Evolutionary conservation across 2,888 invertebrate species (phyloP).

Genomic region (Melipona beecheii): DNA sequence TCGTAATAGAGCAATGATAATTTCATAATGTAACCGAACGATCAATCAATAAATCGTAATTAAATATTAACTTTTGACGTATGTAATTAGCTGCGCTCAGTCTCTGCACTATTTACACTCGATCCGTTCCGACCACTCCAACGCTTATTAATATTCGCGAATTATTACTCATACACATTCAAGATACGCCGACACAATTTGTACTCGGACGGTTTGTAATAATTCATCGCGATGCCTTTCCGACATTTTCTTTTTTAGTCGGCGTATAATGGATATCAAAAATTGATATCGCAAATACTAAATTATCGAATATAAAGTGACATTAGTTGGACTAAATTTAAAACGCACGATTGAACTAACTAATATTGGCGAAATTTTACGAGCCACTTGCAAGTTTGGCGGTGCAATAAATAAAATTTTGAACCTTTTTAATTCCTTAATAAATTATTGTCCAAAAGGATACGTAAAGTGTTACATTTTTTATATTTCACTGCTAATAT

Average conservation of each 20-base stretch:
- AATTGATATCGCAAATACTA: background rate
- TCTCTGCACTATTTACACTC: background rate
- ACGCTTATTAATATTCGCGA: background rate
- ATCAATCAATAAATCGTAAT: slow-evolving; percentile 26
- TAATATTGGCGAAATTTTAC: too few relatives aligned
- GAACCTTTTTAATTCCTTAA: too few relatives aligned
- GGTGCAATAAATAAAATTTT: too few relatives aligned
- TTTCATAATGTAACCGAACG: slow-evolving; percentile 7
- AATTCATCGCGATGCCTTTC: background rate
- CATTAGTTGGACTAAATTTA: background rate
- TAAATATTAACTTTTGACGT: slow-evolving; percentile 31
- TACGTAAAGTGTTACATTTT: background rate
- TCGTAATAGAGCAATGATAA: slow-evolving; percentile 9
- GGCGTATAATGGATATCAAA: background rate
- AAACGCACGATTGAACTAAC: too few relatives aligned
- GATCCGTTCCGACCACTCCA: background rate
- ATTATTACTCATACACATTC: slow-evolving; percentile 9
- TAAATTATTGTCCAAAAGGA: background rate
- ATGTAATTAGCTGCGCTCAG: slow-evolving; percentile 17
- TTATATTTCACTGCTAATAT: background rate
- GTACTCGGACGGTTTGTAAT: background rate
- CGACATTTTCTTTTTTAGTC: too few relatives aligned
- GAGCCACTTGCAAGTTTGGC: too few relatives aligned
- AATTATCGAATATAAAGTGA: background rate
- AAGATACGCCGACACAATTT: background rate